These are phyloP conservation scores for Zaprionus bogoriensis DNA, from an alignment of 2,888 invertebrate species.

Conservation along the genomic window DNA sequence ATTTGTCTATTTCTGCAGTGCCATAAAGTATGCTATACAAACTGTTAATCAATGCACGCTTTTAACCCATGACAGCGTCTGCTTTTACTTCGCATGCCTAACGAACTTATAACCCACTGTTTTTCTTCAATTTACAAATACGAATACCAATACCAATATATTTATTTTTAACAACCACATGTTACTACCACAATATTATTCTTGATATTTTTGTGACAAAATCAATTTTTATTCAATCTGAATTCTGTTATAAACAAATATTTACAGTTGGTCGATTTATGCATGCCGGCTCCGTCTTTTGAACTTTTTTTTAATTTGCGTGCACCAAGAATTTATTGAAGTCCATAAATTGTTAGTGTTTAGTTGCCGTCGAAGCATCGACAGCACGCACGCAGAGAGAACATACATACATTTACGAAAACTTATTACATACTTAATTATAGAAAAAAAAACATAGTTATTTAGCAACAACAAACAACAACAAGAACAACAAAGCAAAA, in stretches of 20 bases:
- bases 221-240: slow-evolving; percentile 26
- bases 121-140: too few relatives aligned
- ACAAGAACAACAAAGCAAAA: slow-evolving; percentile 35
- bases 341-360: slow-evolving; percentile 48
- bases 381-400: slow-evolving; percentile 48
- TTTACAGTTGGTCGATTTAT: slow-evolving; percentile 84
- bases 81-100: slow-evolving; percentile 4
- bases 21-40: slow-evolving; percentile 54
- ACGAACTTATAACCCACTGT: too few relatives aligned
- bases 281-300: slow-evolving; percentile 84
- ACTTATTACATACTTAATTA: slow-evolving; percentile 35
- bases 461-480: slow-evolving; percentile 44
- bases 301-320: slow-evolving; percentile 74
- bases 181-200: slow-evolving; percentile 6
- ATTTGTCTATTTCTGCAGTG: slow-evolving; percentile 41
- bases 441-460: slow-evolving; percentile 35
- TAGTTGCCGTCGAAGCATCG: slow-evolving; percentile 44
- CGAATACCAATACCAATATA: background rate
- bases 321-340: slow-evolving; percentile 62
- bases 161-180: slow-evolving; percentile 2
- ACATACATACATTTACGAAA: slow-evolving; percentile 33
- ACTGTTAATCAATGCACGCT: slow-evolving; percentile 39
- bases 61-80: slow-evolving; percentile 46
- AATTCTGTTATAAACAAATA: slow-evolving; percentile 75
- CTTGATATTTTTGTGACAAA: slow-evolving; percentile 14